Base-by-base conservation (phyloP, 2,888 invertebrate species). In the Cataglyphis livida region DNA sequence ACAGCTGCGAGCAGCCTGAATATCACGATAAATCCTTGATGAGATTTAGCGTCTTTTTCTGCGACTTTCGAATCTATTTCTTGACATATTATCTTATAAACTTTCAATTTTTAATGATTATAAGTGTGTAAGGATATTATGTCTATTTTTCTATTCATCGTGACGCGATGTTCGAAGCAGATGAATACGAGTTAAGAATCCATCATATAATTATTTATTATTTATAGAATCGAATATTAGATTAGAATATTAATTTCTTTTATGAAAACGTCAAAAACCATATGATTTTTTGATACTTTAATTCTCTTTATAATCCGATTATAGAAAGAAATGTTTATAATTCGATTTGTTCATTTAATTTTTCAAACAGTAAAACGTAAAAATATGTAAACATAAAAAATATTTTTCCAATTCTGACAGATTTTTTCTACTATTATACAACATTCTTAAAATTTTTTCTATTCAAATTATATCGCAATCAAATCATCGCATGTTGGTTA, bases 11-110 rank as follows among this genome's bases (percentile, higher is more conserved):
- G 75, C 51, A 51, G 64, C 75, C 5, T 64, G 75, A 54, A 65
- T 66, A 76, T 54, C 66, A 25, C 66, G 54, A 54, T 76, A 54
- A 76, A 76, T 66, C 38, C 38, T 76, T 54, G 10, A 74, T 48
- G 51, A 54, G 76, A 66, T 54, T 74, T 66, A 66, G 54, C 66
- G 35, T 66, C 38, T 54, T 54, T 35, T 51, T 65, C 35, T 25
- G 35, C 48, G 21, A 25, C 51, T 51, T 51, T 54, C 38, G 32
- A 68, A 68, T 68, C 68, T 59, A 66, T 59, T 44, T 32, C 57
- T 68, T 44, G 32, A 44, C 64, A 18, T 59, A 44, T 70, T 78
- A 59, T 78, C 70, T 78, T 68, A 59, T 59, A 38, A 59, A 78
- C 59, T 18, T 35, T 78, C 21, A 32, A 78, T 54, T 59, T 70